Base-by-base conservation (phyloP, 92 coral and sea anemone species). In the Umimayanthus chanpuru region DNA sequence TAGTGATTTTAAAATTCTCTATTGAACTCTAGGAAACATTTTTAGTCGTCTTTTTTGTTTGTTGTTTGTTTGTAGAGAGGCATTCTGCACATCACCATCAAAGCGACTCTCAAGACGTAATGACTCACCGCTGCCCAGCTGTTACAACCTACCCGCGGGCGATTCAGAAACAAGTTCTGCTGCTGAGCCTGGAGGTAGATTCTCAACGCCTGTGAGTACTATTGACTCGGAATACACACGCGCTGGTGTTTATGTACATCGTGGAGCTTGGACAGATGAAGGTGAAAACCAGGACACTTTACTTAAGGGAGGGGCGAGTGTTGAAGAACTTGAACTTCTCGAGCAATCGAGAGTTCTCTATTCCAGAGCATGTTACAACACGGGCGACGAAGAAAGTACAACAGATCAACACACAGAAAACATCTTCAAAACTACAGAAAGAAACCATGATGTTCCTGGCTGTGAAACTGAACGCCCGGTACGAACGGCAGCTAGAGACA, bases 81-180 rank as follows among this genome's bases (percentile, higher is more conserved):
- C 76, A 2, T 65, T 32, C 44, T 81, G 85, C 74, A 58, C 44
- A 18, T 81, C 85, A 23, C 85, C 85, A 14, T 81, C 85, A 40
- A 81, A 61, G 73, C 85, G 85, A 28, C 25, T 81, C 85, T 18
- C 36, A n/a, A 64, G 76, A 36, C 49, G 20, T 5, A 9, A 29
- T 32, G 53, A 25, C 16, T 81, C 85, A 65, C 29, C 75, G 36
- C 76, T 20, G 56, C 9, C 50, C 55, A 81, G 73, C 70, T 9
- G 11, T 65, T 65, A 41, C n/a, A 65, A 67, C 55, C 28, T 61
- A 4, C 8, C 41, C 38, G 38, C 6, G 6, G 65, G 68, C 75
- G 16, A 61, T 32, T 15, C 53, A 39, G 25, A 10, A 28, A 67
- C 39, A 30, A 40, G 73, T 61, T 25, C 74, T 75, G 44, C 26